A percentile compares a stretch with the other conserved stretches of the same genome.
Conservation (phyloP, 2,888 invertebrate genomes). For the Parapristionchus giblindavisi region DNA sequence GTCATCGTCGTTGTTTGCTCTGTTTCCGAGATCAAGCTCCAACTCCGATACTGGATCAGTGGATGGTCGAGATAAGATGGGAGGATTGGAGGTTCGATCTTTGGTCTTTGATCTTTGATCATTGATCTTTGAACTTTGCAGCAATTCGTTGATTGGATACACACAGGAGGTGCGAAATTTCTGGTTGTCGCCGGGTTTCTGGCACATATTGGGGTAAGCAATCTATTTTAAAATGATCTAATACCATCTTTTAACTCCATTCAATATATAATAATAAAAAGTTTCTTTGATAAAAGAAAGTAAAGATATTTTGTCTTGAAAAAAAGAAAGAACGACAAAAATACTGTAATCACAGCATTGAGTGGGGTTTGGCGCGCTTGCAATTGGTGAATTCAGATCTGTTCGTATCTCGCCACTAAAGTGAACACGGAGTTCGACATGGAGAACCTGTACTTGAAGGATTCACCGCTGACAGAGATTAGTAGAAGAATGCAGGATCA, state of each 20-base stretch:
- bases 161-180: slow-evolving; percentile 45
- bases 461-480: slow-evolving; percentile 65
- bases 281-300: background rate
- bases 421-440: slow-evolving; percentile 68
- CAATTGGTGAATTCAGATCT: slow-evolving; percentile 48
- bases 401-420: slow-evolving; percentile 57
- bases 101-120: background rate
- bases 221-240: background rate
- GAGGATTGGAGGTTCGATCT: slow-evolving; percentile 17
- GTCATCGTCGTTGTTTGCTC: slow-evolving; percentile 39
- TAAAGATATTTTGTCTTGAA: background rate
- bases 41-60: slow-evolving; percentile 19
- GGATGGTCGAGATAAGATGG: slow-evolving; percentile 33
- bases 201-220: slow-evolving; percentile 54
- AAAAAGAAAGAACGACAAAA: background rate
- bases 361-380: too few relatives aligned
- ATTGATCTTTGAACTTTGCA: slow-evolving; percentile 38
- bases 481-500: slow-evolving; percentile 61
- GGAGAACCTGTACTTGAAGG: slow-evolving; percentile 65
- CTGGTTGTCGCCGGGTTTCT: slow-evolving; percentile 50
- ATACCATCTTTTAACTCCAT: background rate
- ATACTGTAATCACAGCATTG: background rate
- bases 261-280: too few relatives aligned
- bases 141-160: slow-evolving; percentile 55
- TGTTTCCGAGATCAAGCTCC: slow-evolving; percentile 5